Percentiles rank a stretch among this genome's conserved stretches.
Conservation (phyloP, 2,888 invertebrate genomes). For the Cetonia aurata region DNA sequence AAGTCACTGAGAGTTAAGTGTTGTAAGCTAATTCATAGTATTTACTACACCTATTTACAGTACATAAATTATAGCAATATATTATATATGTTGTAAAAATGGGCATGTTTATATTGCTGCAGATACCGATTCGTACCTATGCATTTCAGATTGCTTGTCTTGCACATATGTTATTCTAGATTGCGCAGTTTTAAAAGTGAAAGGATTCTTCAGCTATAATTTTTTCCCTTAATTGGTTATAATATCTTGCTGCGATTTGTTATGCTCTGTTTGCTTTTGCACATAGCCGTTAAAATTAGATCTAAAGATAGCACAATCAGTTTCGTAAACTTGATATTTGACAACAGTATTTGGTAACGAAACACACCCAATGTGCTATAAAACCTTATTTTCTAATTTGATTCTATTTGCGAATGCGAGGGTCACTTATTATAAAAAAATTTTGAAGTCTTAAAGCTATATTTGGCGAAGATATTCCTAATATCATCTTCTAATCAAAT, state of each 20-base stretch:
- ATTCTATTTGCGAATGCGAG: not conserved
- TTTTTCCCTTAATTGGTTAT: conserved; percentile 15
- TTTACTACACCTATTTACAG: too few relatives aligned
- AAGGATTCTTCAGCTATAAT: conserved; percentile 29
- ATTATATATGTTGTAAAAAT: not conserved
- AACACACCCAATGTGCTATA: too few relatives aligned
- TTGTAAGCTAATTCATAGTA: too few relatives aligned
- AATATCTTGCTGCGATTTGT: conserved; percentile 8
- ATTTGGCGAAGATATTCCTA: too few relatives aligned
- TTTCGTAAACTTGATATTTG: too few relatives aligned
- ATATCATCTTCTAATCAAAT: too few relatives aligned
- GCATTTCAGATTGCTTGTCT: not conserved
- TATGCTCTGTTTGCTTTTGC: conserved; percentile 26
- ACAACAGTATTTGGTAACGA: too few relatives aligned
- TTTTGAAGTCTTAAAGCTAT: not conserved
- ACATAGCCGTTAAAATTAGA: conserved; percentile 5
- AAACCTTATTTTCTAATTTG: too few relatives aligned
- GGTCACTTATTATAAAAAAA: not conserved
- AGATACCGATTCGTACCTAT: not conserved
- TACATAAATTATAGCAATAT: too few relatives aligned
- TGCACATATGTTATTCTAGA: conserved; percentile 1
- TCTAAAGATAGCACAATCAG: not conserved
- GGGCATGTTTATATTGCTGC: not conserved
- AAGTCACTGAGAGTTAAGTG: too few relatives aligned
- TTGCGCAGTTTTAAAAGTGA: conserved; percentile 24